Evolutionary conservation across 1,140 invertebrate species (phyloP).

Genomic region (Calycopis cecrops): DNA sequence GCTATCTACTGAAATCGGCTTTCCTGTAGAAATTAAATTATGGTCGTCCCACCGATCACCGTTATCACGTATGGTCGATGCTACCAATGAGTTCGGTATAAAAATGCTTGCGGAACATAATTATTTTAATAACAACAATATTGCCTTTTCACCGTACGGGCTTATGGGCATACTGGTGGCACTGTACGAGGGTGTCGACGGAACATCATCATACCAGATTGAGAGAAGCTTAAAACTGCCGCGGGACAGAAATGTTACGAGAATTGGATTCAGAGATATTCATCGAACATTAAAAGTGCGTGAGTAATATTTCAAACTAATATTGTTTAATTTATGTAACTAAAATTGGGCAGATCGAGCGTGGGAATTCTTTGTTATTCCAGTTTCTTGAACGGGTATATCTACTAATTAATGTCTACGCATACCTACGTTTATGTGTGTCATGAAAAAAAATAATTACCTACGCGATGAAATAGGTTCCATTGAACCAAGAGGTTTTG

Average conservation of each 20-base stretch:
- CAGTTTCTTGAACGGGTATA: neutral
- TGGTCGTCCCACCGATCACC: constrained; percentile 72
- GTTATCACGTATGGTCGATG: constrained; percentile 84
- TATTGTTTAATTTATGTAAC: constrained; percentile 8
- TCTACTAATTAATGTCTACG: neutral
- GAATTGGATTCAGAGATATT: constrained; percentile 87
- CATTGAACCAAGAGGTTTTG: too few relatives aligned
- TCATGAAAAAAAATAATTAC: too few relatives aligned
- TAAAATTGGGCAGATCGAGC: neutral
- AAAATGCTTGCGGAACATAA: constrained; percentile 81
- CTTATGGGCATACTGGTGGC: constrained; percentile 85
- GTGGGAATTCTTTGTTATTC: neutral
- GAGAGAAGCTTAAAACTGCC: constrained; percentile 80
- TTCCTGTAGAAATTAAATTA: constrained; percentile 60
- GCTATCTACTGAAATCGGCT: constrained; percentile 38
- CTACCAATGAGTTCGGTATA: constrained; percentile 84
- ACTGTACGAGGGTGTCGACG: constrained; percentile 84
- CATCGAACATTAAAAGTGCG: constrained; percentile 84
- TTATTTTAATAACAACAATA: constrained; percentile 83
- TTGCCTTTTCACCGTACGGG: constrained; percentile 89
- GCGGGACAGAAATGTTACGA: constrained; percentile 79
- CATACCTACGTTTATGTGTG: too few relatives aligned
- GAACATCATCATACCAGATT: constrained; percentile 81
- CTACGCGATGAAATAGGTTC: too few relatives aligned
- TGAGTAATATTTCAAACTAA: constrained; percentile 26